Base-by-base conservation (phyloP, 2,888 invertebrate genomes). In the Saturnia pavonia region DNA sequence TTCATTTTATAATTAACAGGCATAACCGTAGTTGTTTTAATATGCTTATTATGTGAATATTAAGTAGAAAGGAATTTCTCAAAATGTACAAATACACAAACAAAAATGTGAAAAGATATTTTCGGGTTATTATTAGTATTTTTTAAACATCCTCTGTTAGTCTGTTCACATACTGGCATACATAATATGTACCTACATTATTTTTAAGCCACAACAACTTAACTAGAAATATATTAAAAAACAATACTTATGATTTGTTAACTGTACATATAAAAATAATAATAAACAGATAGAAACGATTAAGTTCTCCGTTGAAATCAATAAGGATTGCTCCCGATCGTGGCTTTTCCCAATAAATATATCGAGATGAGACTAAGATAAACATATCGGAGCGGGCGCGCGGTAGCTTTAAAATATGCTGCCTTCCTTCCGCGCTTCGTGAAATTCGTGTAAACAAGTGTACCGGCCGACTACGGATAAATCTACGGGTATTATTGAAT, bases 291-390 rank as follows among this genome's bases (percentile, higher is more conserved):
- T 84, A 82, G 85, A 85, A 81, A 78, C 80, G 84, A 87, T 88
- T 85, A 87, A 82, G 82, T 84, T 84, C 79, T 79, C 79, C 76
- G 78, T 78, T 76, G 84, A 80, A 88, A 89, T 84, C 88, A 88
- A 91, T 89, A 91, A 86, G 86, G 82, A 86, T 83, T 85, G 84
- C 86, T 85, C 82, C 81, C 82, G 86, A 85, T 85, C 85, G 87
- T 83, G 86, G 88, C 85, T 86, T 88, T 85, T 87, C 84, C 86
- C 88, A 89, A 91, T 90, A 91, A 91, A 91, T 91, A 91, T 89
- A 89, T 91, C 88, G 89, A 89, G 87, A 91, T 89, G 90, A 91
- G 88, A 88, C 88, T 84, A 91, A 91, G 88, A 91, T 91, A 91
- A 92, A 92, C 87, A 92, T 88, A 89, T 89, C 87, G 87, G 78